A percentile compares a stretch with the other conserved stretches of the same genome.
Evolutionary conservation across 2,888 invertebrate genomes (phyloP).

Genomic region (Drosophila neonasuta): DNA sequence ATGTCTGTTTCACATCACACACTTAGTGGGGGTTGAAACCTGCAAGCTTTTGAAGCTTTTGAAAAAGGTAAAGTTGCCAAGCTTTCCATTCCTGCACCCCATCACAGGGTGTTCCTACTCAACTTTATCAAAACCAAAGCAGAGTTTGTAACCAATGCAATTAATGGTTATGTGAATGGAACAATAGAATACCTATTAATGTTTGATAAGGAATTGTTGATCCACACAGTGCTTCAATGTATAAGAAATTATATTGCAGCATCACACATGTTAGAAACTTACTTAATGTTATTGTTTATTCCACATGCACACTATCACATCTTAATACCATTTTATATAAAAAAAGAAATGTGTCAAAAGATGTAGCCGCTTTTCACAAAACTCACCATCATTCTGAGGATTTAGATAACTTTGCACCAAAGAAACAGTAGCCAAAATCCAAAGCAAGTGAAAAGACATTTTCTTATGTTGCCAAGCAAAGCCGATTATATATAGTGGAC

Average conservation of each 20-base stretch:
- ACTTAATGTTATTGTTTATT: too few species aligned
- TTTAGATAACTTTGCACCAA: constrained; percentile 8
- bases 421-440: constrained; percentile 17
- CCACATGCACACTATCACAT: too few species aligned
- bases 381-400: constrained; percentile 49
- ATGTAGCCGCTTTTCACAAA: too few species aligned
- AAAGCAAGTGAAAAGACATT: constrained; percentile 28
- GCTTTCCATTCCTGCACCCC: background rate
- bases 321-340: too few species aligned
- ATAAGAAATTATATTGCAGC: too few species aligned
- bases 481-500: background rate
- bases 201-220: too few species aligned
- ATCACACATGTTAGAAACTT: too few species aligned
- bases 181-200: background rate
- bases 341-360: too few species aligned
- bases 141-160: constrained; percentile 17
- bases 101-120: constrained; percentile 31
- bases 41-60: constrained; percentile 29
- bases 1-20: background rate
- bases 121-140: constrained; percentile 1
- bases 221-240: too few species aligned
- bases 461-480: constrained; percentile 2
- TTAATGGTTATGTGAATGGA: background rate
- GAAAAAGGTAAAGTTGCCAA: background rate
- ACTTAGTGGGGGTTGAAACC: background rate